phyloP scores from a whole-genome alignment of 2,113 vertebrate species.

The Pomatostomus ruficeps region DNA sequence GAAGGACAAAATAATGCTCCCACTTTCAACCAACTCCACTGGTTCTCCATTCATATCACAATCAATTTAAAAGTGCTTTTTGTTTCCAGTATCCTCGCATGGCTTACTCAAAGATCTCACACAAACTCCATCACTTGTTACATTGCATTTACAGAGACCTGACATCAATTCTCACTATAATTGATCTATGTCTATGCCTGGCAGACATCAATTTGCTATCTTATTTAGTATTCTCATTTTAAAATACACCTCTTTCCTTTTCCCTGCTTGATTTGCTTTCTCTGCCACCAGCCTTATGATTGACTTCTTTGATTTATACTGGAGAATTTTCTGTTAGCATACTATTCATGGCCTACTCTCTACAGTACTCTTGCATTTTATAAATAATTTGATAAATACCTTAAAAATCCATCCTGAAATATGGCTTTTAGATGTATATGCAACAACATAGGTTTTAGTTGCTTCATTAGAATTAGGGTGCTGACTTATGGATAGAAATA shows the following conservation, averaged over 20 bases:
- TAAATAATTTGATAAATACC: not conserved
- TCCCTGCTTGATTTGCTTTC: not conserved
- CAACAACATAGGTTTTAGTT: not conserved
- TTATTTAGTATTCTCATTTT: not conserved
- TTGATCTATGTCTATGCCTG: not conserved
- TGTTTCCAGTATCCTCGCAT: not conserved
- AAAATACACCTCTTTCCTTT: not conserved
- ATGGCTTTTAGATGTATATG: not conserved
- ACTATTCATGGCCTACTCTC: not conserved
- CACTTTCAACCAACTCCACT: not conserved
- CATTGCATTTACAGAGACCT: not conserved
- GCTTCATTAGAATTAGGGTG: not conserved
- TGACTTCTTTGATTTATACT: not conserved
- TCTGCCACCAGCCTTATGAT: not conserved
- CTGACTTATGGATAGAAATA: not conserved
- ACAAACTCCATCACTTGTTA: not conserved
- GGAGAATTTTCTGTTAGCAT: not conserved
- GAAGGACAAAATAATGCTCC: not conserved
- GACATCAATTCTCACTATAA: not conserved
- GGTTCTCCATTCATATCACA: not conserved
- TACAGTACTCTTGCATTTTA: not conserved
- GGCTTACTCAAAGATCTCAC: not conserved
- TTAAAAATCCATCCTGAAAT: not conserved
- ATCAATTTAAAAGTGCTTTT: not conserved
- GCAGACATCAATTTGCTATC: not conserved